A percentile compares a stretch with the other conserved stretches of the same genome.
These are phyloP conservation scores for Eretmodus cyanostictus DNA, from an alignment of 2,113 vertebrate species.

Conservation along the genomic window DNA sequence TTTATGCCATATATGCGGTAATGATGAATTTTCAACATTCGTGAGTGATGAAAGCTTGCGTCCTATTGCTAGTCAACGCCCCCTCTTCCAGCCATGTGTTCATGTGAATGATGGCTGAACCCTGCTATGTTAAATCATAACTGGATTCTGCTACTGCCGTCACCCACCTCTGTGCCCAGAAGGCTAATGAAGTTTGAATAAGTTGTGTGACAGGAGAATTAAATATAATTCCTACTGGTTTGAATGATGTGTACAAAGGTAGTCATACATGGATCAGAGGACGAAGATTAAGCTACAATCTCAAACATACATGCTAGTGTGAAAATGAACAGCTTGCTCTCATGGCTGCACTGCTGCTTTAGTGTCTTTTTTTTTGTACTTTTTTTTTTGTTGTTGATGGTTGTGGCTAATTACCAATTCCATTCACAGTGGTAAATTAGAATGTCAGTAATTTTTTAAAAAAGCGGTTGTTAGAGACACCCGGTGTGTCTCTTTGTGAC, in stretches of 20 bases:
- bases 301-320: not conserved
- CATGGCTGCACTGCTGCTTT: not conserved
- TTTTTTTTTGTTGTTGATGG: not conserved
- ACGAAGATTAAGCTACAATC: not conserved
- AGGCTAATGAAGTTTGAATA: conserved; percentile 36
- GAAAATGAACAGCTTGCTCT: not conserved
- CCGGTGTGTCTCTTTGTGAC: not conserved
- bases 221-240: not conserved
- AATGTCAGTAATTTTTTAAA: conserved; percentile 15
- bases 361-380: not conserved
- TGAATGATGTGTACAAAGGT: not conserved
- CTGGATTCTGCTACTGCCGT: conserved; percentile 3
- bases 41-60: not conserved
- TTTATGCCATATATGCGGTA: not conserved
- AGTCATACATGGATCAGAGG: not conserved
- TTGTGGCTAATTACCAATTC: conserved; percentile 24
- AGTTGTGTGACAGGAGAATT: not conserved
- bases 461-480: conserved; percentile 3
- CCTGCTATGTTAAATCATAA: conserved; percentile 32
- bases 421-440: conserved; percentile 35
- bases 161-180: not conserved
- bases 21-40: conserved; percentile 24
- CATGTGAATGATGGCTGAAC: conserved; percentile 27
- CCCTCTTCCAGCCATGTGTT: not conserved
- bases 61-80: not conserved